phyloP scores from a whole-genome alignment of 2,888 invertebrate species.

The Gerosis bhagava region DNA sequence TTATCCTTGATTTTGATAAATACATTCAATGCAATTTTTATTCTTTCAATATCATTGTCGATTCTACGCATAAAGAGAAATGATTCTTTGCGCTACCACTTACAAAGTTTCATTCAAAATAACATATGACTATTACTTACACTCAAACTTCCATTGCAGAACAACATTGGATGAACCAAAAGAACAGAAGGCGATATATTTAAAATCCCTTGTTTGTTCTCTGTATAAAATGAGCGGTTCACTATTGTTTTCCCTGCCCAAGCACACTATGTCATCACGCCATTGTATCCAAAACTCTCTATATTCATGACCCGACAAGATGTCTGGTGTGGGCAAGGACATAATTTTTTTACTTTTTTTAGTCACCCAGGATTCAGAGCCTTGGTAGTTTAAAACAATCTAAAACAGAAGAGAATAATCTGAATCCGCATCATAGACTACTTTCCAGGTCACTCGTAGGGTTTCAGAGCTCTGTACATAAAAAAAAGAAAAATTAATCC shows the following conservation, averaged over 20 bases:
- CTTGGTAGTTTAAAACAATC: neutral
- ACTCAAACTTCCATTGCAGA: constrained; percentile 47
- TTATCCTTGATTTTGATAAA: too few relatives aligned
- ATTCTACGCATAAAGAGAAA: too few relatives aligned
- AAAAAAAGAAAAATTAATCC: too few relatives aligned
- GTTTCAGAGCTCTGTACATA: too few relatives aligned
- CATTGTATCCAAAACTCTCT: constrained; percentile 76
- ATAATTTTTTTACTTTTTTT: constrained; percentile 32
- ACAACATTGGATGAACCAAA: constrained; percentile 18
- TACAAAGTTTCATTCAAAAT: constrained; percentile 13
- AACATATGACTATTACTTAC: too few relatives aligned
- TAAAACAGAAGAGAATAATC: too few relatives aligned
- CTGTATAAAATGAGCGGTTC: constrained; percentile 42
- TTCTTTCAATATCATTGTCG: too few relatives aligned
- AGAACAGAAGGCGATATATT: constrained; percentile 38
- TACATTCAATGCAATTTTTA: too few relatives aligned
- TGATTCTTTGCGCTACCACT: neutral
- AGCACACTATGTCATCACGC: constrained; percentile 59
- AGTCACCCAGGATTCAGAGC: constrained; percentile 37
- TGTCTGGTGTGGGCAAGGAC: constrained; percentile 55
- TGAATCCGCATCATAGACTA: too few relatives aligned
- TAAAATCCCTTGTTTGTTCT: constrained; percentile 39
- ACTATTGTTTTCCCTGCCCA: constrained; percentile 62
- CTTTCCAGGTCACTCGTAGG: too few relatives aligned
- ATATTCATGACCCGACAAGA: constrained; percentile 62